Percentiles rank a stretch among this genome's conserved stretches.
These are phyloP conservation scores for Nanorana parkeri DNA, from an alignment of 2,113 vertebrate genomes.

Conservation along the genomic window DNA sequence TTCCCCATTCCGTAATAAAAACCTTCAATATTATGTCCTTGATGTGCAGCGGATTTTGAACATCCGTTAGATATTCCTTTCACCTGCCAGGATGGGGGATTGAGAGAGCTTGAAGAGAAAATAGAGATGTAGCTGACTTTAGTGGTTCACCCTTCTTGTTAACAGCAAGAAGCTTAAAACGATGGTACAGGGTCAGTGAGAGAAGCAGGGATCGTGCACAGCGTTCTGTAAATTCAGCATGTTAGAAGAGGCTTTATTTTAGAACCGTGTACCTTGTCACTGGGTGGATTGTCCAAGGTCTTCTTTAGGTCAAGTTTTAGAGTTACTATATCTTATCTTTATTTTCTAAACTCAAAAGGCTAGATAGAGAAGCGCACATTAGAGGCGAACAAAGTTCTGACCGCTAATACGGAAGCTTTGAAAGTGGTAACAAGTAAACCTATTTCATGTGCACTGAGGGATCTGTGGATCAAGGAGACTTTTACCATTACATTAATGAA, in stretches of 20 bases:
- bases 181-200: not conserved
- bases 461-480: constrained; percentile 40
- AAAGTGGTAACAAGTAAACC: constrained; percentile 22
- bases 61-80: not conserved
- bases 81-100: constrained; percentile 1
- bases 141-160: not conserved
- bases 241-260: not conserved
- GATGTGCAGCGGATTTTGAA: not conserved
- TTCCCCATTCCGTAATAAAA: not conserved
- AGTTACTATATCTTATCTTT: constrained; percentile 15
- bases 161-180: constrained; percentile 18
- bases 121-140: not conserved
- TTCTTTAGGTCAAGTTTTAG: constrained; percentile 18
- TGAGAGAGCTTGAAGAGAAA: not conserved
- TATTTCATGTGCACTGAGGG: constrained; percentile 35
- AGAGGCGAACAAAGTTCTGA: not conserved
- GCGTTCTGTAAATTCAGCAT: not conserved
- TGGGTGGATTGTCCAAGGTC: not conserved
- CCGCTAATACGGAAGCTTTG: constrained; percentile 24
- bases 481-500: constrained; percentile 48
- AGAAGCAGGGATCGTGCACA: not conserved
- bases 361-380: not conserved
- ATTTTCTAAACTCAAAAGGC: constrained; percentile 6
- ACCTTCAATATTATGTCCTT: constrained; percentile 14
- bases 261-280: not conserved